Evolutionary conservation across 2,113 vertebrate genomes (phyloP).

Genomic region (Laticauda colubrina): DNA sequence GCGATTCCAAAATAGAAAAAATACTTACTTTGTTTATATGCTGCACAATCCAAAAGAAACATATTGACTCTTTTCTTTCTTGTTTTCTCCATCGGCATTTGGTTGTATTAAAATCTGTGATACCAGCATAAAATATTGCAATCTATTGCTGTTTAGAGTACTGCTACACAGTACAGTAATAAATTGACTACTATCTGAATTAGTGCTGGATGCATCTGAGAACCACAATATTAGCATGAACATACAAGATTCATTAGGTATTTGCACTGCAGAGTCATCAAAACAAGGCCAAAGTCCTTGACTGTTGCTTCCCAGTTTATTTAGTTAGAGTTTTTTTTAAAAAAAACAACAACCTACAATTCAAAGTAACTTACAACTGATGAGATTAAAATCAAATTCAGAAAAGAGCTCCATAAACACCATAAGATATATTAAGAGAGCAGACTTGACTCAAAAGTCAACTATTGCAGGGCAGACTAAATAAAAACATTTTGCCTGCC

Average conservation of each 20-base stretch:
- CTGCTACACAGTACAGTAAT: not conserved
- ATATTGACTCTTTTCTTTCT: not conserved
- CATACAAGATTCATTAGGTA: not conserved
- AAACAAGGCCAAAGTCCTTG: not conserved
- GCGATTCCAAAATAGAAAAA: not conserved
- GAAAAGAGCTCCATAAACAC: not conserved
- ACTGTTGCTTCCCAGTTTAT: not conserved
- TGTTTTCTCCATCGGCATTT: not conserved
- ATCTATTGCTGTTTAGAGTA: not conserved
- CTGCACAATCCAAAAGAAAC: not conserved
- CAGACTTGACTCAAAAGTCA: not conserved
- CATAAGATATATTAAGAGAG: not conserved
- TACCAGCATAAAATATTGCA: not conserved
- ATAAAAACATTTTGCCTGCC: not conserved
- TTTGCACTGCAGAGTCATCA: not conserved
- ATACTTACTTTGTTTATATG: not conserved
- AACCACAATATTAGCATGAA: not conserved
- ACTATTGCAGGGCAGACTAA: not conserved
- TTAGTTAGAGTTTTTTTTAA: not conserved
- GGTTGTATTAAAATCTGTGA: not conserved
- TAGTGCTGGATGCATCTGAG: not conserved
- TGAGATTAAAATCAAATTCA: not conserved
- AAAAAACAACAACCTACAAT: not conserved
- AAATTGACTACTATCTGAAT: not conserved
- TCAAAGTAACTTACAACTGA: not conserved